These are phyloP conservation scores for Lasioglossum lativentre DNA, from an alignment of 2,888 invertebrate species.

Conservation along the genomic window DNA sequence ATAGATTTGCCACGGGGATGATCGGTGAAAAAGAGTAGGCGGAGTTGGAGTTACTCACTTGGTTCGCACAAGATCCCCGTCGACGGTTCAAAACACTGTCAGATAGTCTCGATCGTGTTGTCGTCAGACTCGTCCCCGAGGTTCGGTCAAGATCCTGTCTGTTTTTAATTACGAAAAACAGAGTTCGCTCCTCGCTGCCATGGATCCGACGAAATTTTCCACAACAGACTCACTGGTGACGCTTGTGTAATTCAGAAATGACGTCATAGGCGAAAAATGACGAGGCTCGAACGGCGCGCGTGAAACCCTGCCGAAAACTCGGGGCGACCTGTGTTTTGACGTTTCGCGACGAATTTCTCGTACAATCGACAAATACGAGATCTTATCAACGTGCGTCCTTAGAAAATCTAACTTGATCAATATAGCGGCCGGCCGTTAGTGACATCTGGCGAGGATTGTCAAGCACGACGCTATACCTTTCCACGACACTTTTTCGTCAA, in stretches of 20 bases:
- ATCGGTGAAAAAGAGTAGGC: slow-evolving; percentile 21
- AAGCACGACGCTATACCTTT: slow-evolving; percentile 24
- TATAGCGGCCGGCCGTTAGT: slow-evolving; percentile 64
- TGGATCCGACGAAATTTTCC: slow-evolving; percentile 72
- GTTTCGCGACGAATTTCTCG: slow-evolving; percentile 49
- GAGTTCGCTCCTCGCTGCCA: slow-evolving; percentile 50
- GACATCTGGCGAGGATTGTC: slow-evolving; percentile 70
- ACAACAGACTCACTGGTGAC: slow-evolving; percentile 80
- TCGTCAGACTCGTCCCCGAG: not conserved
- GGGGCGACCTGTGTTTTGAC: slow-evolving; percentile 35
- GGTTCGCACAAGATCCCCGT: not conserved
- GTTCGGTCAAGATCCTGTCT: not conserved
- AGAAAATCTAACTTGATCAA: slow-evolving; percentile 77
- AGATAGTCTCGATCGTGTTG: not conserved
- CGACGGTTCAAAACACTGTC: not conserved
- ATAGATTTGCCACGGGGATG: slow-evolving; percentile 30
- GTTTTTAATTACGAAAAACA: slow-evolving; percentile 53
- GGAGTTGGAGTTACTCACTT: slow-evolving; percentile 59
- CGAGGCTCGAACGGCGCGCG: slow-evolving; percentile 43
- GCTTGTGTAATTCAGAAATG: slow-evolving; percentile 81
- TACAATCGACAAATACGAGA: slow-evolving; percentile 67
- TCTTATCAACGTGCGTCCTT: slow-evolving; percentile 74
- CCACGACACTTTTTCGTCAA: not conserved
- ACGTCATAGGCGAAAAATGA: slow-evolving; percentile 76
- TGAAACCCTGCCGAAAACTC: slow-evolving; percentile 35